Conservation (phyloP, 2,888 invertebrate species). For the Lepas anatifera region DNA sequence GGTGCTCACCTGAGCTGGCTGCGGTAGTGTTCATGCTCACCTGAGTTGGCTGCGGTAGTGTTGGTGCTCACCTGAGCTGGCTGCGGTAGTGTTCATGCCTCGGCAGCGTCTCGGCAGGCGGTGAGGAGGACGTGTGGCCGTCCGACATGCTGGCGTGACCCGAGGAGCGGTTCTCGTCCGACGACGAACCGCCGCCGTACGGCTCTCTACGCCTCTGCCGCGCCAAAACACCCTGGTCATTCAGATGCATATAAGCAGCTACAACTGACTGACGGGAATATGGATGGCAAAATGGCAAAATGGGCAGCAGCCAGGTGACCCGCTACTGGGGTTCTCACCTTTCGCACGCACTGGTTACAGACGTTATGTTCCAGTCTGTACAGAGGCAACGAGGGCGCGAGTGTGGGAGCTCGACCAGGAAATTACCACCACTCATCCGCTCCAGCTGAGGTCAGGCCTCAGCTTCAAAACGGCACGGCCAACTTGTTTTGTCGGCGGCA, state of each 20-base stretch:
- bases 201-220: conserved; percentile 27
- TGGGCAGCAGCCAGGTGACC: too few species aligned
- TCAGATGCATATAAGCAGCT: too few species aligned
- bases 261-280: background rate
- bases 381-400: too few species aligned
- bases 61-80: conserved; percentile 17
- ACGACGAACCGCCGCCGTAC: conserved; percentile 55
- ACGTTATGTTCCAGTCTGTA: too few species aligned
- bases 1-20: conserved; percentile 18
- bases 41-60: background rate
- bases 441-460: too few species aligned
- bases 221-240: too few species aligned
- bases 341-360: too few species aligned
- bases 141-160: conserved; percentile 92
- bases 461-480: too few species aligned
- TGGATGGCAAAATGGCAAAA: conserved; percentile 25
- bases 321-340: too few species aligned
- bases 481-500: too few species aligned
- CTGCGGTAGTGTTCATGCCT: conserved; percentile 24
- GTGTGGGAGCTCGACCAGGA: too few species aligned
- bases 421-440: too few species aligned
- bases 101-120: conserved; percentile 31
- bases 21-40: conserved; percentile 20
- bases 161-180: conserved; percentile 72
- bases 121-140: conserved; percentile 48